A percentile compares a stretch with the other conserved stretches of the same genome.
Evolutionary conservation across 2,888 invertebrate species (phyloP).

Genomic region (Leptinotarsa peninsularis): DNA sequence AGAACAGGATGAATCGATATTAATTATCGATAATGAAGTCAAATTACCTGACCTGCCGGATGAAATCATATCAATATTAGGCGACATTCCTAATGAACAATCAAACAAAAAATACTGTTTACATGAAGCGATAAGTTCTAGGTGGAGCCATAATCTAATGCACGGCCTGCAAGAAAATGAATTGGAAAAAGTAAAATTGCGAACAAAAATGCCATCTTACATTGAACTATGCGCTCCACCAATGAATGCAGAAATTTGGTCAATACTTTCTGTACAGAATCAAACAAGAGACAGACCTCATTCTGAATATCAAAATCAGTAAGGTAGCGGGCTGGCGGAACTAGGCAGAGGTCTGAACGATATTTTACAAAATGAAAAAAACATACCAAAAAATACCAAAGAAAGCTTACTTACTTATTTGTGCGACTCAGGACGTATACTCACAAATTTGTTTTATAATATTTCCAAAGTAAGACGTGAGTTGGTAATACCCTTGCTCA

Average conservation of each 20-base stretch:
- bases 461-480: conserved; percentile 15
- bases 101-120: neutral
- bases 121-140: conserved; percentile 7
- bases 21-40: conserved; percentile 15
- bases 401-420: conserved; percentile 23
- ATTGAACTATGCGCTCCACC: conserved; percentile 5
- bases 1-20: neutral
- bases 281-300: conserved; percentile 12
- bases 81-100: neutral
- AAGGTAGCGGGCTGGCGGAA: conserved; percentile 17
- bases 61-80: conserved; percentile 3
- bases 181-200: conserved; percentile 16
- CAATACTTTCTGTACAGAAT: conserved; percentile 22
- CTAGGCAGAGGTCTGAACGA: conserved; percentile 2
- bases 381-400: conserved; percentile 4
- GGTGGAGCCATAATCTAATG: neutral
- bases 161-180: conserved; percentile 23
- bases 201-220: conserved; percentile 5
- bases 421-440: conserved; percentile 14
- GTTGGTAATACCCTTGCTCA: neutral
- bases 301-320: conserved; percentile 22
- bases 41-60: conserved; percentile 11
- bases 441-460: neutral
- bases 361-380: conserved; percentile 8
- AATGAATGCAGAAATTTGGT: conserved; percentile 19